Evolutionary conservation across 1,140 invertebrate genomes (phyloP), one percentile per base, ranked within the genome.

Genomic region (Rhyzopertha dominica): DNA sequence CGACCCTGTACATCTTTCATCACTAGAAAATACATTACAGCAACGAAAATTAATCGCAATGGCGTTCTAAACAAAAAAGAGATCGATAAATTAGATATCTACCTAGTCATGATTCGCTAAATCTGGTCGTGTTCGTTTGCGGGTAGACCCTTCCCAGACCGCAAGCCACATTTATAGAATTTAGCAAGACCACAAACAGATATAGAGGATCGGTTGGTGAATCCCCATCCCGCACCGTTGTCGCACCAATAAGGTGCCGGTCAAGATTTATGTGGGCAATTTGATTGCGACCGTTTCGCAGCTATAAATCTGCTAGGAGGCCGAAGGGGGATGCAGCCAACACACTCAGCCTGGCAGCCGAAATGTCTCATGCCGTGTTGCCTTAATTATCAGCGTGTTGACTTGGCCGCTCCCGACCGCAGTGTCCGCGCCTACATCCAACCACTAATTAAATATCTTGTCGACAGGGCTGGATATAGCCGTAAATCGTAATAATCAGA

Each of bases 391-490:
- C 47, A 41, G 37, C 42, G 46, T 54, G 52, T 54, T 39, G 49
- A 49, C 51, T 53, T 49, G 38, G 31, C 43, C 41, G 38, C 43
- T 41, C 51, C 54, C 41, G 48, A 40, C 54, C 51, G 54, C 43
- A 49, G 45, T 46, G 52, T 49, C 55, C 55, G 55, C 55, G 55
- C 55, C 55, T 55, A 58, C 55, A 58, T 45, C 55, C 49, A 50
- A 53, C 55, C 53, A 52, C 55, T 58, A 58, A 58, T 58, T 58
- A 58, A 58, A 58, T 58, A 54, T 58, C 55, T 49, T 58, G 55
- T 58, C 55, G 55, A 58, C 55, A 58, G 45, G 44, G 41, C 47
- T 53, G 47, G 55, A 52, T 58, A 58, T 52, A 58, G 49, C 44
- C 55, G 53, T 58, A 58, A 55, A 58, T 58, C 55, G 54, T 47